Base-by-base conservation (phyloP, 2,888 invertebrate genomes). In the Parnassius mnemosyne region DNA sequence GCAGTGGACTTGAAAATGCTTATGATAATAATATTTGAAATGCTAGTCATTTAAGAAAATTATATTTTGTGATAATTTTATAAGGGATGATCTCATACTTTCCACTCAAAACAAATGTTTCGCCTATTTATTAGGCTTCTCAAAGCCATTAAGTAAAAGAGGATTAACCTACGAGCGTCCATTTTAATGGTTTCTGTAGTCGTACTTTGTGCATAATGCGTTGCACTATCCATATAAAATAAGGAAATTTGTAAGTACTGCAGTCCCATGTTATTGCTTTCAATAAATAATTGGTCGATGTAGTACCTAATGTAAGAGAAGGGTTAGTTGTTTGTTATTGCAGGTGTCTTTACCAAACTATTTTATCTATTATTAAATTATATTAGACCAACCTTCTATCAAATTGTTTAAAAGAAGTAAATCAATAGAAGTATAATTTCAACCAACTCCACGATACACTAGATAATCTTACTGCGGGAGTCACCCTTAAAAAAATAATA, bases 81-180 rank as follows among this genome's bases (percentile, higher is more conserved):
- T 1, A 44, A 56, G 50, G 55, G 63, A 54, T 63, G 50, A 63
- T 63, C 63, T 51, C n/a, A 41, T 61, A 34, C 50, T 59, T 51
- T 55, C n/a, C 44, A 34, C 49, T 55, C 56, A 56, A 13, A 52
- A 41, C 56, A 43, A 60, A 60, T 47, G 34, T 25, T 20, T 52
- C 52, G 59, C 54, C 59, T 63, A 55, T 44, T 46, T 60, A 34
- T 59, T 59, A 59, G 63, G 63, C 63, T 63, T 63, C 63, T 63
- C 60, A 63, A 63, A 59, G 59, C 63, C 47, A 63, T 63, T 63
- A 63, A 46, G 52, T 55, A 63, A 59, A 63, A 59, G 49, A 56
- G 63, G 63, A 63, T 63, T 63, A 63, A 60, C 63, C 42, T 56
- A 44, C 62, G 13, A 42, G 12, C 52, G 50, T 59, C 50, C 54